phyloP scores from a whole-genome alignment of 2,888 invertebrate species.

The Pecten maximus region DNA sequence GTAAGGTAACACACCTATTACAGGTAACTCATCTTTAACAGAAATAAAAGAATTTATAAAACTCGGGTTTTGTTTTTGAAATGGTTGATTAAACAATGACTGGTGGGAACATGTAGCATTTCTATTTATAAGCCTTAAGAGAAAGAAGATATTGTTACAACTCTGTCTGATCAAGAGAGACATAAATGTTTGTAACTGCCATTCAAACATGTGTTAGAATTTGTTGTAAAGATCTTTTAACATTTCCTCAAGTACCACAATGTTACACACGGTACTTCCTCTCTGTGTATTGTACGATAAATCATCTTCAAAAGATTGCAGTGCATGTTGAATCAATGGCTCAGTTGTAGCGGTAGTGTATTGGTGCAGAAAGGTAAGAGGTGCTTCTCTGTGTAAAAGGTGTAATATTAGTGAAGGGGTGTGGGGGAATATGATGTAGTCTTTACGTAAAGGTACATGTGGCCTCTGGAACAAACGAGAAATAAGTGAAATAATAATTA shows the following conservation, averaged over 20 bases:
- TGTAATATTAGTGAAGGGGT: neutral
- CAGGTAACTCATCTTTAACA: neutral
- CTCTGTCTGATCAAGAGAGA: neutral
- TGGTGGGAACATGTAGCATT: neutral
- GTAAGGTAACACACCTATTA: neutral
- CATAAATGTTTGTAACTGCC: neutral
- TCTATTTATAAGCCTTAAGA: neutral
- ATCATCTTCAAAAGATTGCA: constrained; percentile 3
- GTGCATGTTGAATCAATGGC: neutral
- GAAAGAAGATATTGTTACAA: neutral
- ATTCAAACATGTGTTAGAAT: neutral
- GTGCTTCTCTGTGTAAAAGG: neutral
- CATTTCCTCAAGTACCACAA: neutral
- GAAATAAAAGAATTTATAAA: too few species aligned
- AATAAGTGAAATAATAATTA: neutral
- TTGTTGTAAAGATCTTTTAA: neutral
- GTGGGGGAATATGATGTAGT: too few species aligned
- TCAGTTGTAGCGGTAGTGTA: neutral
- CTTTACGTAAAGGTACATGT: neutral
- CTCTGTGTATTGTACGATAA: neutral
- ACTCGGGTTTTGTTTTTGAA: too few species aligned
- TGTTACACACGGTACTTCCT: neutral
- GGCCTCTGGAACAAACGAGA: neutral
- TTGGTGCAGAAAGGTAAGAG: neutral
- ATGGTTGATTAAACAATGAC: too few species aligned